Percentiles rank a stretch among this genome's conserved stretches.
phyloP scores from a whole-genome alignment of 2,797 vertebrate species.

The Xenops minutus region DNA sequence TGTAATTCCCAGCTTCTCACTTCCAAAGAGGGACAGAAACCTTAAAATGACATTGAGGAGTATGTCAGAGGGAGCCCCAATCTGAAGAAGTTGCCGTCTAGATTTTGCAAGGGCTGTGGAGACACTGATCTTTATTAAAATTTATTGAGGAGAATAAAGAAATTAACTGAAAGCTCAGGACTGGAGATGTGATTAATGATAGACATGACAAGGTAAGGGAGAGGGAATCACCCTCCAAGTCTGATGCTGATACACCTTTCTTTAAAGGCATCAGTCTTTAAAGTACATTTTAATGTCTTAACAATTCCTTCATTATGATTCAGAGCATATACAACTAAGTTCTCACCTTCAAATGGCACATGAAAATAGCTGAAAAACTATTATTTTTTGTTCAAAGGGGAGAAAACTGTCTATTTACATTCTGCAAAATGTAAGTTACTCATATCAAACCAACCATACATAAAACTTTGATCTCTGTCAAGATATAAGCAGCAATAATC shows the following conservation, averaged over 20 bases:
- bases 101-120: background rate
- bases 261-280: background rate
- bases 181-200: background rate
- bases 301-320: background rate
- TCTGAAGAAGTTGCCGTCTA: background rate
- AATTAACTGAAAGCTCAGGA: background rate
- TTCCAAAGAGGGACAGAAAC: background rate
- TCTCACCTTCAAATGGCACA: background rate
- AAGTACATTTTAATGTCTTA: background rate
- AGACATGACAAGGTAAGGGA: background rate
- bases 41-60: constrained; percentile 30
- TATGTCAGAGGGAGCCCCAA: background rate
- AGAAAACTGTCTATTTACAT: background rate
- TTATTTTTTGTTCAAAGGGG: background rate
- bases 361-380: background rate
- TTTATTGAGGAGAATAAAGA: background rate
- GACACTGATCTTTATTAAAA: background rate
- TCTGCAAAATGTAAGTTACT: background rate
- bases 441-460: background rate
- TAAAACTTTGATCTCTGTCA: background rate
- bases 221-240: background rate
- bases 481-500: background rate
- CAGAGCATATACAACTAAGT: background rate
- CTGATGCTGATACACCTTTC: background rate
- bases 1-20: background rate